A percentile compares a stretch with the other conserved stretches of the same genome.
These are phyloP conservation scores for Rhyacophila brunnea DNA, from an alignment of 1,140 invertebrate genomes.

Conservation along the genomic window DNA sequence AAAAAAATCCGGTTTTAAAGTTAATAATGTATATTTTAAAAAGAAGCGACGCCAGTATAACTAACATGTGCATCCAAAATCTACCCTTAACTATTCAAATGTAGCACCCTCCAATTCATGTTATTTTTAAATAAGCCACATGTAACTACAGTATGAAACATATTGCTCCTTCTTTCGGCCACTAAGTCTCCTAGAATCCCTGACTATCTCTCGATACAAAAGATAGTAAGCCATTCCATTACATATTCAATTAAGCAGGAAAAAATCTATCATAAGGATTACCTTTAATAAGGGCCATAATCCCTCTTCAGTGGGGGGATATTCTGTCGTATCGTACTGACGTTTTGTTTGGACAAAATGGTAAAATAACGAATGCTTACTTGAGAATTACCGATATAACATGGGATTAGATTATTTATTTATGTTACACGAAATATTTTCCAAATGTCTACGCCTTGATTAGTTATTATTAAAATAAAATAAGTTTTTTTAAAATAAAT, in stretches of 20 bases:
- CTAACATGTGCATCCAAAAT: no score
- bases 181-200: conserved; percentile 41
- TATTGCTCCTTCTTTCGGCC: conserved; percentile 31
- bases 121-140: conserved; percentile 35
- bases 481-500: no score
- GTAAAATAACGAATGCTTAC: no score
- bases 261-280: conserved; percentile 52
- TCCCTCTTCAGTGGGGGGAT: conserved; percentile 20
- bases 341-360: conserved; percentile 9
- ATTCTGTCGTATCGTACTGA: neutral
- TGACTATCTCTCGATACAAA: conserved; percentile 40
- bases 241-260: conserved; percentile 58
- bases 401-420: no score
- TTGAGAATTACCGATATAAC: no score
- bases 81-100: no score
- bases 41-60: no score
- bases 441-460: no score
- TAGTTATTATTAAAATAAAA: no score
- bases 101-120: neutral
- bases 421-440: no score
- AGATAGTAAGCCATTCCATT: conserved; percentile 44
- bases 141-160: conserved; percentile 29
- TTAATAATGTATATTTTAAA: no score
- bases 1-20: no score
- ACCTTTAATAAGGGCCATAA: conserved; percentile 34